Percentiles rank a stretch among this genome's conserved stretches.
phyloP scores from a whole-genome alignment of 1,140 invertebrate genomes.

The Apocrypta bakeri region DNA sequence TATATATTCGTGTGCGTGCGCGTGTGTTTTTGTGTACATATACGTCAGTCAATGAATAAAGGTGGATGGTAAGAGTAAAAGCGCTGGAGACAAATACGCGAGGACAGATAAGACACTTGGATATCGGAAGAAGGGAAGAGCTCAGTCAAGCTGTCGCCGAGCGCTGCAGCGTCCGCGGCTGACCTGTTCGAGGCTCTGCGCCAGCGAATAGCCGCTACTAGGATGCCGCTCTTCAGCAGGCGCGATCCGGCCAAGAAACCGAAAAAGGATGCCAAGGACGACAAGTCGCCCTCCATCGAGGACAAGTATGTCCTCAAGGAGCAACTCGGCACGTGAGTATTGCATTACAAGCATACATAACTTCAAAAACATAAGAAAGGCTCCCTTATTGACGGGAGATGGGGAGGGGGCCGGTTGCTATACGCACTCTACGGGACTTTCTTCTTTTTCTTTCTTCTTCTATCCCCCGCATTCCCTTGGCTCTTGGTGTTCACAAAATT shows the following conservation, averaged over 20 bases:
- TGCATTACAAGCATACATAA: too few species aligned
- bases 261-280: constrained; percentile 85
- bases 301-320: constrained; percentile 94
- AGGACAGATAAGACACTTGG: too few species aligned
- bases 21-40: neutral
- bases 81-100: neutral
- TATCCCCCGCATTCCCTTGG: neutral
- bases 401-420: too few species aligned
- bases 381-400: too few species aligned
- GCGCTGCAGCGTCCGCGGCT: constrained; percentile 15
- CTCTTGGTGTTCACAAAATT: neutral
- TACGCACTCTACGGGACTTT: too few species aligned
- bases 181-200: constrained; percentile 29
- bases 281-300: constrained; percentile 87
- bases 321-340: constrained; percentile 89
- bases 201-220: constrained; percentile 26
- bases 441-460: neutral
- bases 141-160: constrained; percentile 13
- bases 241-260: constrained; percentile 88
- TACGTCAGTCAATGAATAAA: too few species aligned
- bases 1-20: neutral
- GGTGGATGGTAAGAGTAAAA: too few species aligned
- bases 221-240: constrained; percentile 92
- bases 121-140: neutral
- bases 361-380: too few species aligned